A percentile compares a stretch with the other conserved stretches of the same genome.
These are phyloP conservation scores for Lepeophtheirus salmonis DNA, from an alignment of 1,140 invertebrate genomes.

Conservation along the genomic window DNA sequence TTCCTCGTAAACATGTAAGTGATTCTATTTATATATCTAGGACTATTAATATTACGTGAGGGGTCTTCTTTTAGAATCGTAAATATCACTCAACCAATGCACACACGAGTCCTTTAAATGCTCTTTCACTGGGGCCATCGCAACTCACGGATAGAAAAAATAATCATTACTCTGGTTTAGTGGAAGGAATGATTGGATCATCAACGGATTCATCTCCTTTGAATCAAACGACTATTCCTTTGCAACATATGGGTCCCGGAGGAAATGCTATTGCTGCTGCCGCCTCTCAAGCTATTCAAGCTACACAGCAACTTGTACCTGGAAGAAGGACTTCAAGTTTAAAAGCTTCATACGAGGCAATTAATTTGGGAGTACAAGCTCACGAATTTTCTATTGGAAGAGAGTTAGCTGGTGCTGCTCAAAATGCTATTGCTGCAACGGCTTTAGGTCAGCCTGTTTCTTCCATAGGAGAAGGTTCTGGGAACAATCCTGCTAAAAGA, in stretches of 20 bases:
- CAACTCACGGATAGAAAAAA: no score
- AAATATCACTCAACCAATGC: background rate
- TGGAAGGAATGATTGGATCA: background rate
- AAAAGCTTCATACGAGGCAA: constrained; percentile 82
- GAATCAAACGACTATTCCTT: constrained; percentile 34
- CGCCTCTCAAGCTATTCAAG: constrained; percentile 84
- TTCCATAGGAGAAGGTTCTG: no score
- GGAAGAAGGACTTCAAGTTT: constrained; percentile 76
- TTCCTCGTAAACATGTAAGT: background rate
- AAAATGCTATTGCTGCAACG: constrained; percentile 49
- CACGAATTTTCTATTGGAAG: constrained; percentile 40
- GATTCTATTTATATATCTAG: background rate
- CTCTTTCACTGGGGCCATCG: background rate
- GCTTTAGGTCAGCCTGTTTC: constrained; percentile 27
- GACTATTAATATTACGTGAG: no score
- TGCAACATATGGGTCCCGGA: constrained; percentile 50
- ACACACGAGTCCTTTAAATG: background rate
- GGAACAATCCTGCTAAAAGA: constrained; percentile 15
- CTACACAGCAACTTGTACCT: constrained; percentile 87
- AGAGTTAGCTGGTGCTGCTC: constrained; percentile 51
- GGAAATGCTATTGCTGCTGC: constrained; percentile 80
- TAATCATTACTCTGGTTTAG: background rate
- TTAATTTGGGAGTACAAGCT: constrained; percentile 33
- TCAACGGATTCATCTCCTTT: background rate
- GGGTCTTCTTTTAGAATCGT: background rate